Base-by-base conservation (phyloP, 92 coral and sea anemone genomes). In the Paragorgia papillata region DNA sequence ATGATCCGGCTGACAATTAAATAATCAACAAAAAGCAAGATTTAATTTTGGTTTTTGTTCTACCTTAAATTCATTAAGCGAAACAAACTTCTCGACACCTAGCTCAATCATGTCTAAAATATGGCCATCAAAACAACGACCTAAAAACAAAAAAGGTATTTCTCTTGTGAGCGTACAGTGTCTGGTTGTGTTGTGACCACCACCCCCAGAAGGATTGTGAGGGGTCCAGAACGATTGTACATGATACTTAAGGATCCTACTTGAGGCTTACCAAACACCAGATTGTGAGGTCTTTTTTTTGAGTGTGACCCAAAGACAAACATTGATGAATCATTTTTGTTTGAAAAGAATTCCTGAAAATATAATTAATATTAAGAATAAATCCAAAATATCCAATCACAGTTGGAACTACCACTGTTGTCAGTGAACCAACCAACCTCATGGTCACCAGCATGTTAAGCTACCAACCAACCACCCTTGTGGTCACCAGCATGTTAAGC, bases 101-200 rank as follows among this genome's bases (percentile, higher is more conserved):
- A 93, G 76, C 78, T 93, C 97, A 46, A 93, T 48, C 96, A 93
- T 88, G 73, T 93, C 97, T 22, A 93, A 84, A 22, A 93, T 84
- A 77, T 90, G 97, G 25, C 97, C 97, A 86, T 93, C 97, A 82
- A 86, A 93, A 62, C 81, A 88, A 57, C 97, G 90, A 10, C 97
- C 97, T 93, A 27, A 44, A 41, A 26, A 19, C 48, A 63, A 33
- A 33, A 58, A 32, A 0, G 9, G n/a, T n/a, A 18, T n/a, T 19
- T 1, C 20, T 8, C 4, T 7, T 37, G 43, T 37, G 5, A 37
- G 43, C 5, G 43, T 12, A 37, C 43, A 37, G 5, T 37, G 43
- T 12, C 5, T 12, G 12, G 43, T 37, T 4, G 43, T 37, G 12
- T 4, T 12, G 12, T 4, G 5, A 12, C 5, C 12, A 4, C 43